A percentile compares a stretch with the other conserved stretches of the same genome.
phyloP scores from a whole-genome alignment of 2,113 vertebrate genomes.

The Epinephelus fuscoguttatus region DNA sequence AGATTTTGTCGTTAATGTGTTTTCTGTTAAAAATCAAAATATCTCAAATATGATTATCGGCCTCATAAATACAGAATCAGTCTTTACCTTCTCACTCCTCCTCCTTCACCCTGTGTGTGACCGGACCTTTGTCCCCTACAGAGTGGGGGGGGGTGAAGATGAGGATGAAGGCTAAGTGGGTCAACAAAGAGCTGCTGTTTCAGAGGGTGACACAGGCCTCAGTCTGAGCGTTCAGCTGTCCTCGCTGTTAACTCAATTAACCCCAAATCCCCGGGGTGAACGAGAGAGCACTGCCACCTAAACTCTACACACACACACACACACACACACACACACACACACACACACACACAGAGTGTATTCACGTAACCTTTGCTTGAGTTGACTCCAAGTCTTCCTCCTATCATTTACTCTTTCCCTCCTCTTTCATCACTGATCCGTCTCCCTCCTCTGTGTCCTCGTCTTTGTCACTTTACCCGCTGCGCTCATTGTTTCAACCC shows the following conservation, averaged over 20 bases:
- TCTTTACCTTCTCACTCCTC: conserved; percentile 14
- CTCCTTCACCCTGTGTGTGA: conserved; percentile 50
- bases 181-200: conserved; percentile 75
- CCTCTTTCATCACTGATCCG: no score
- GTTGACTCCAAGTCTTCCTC: not conserved
- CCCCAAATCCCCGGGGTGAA: conserved; percentile 48
- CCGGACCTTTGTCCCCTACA: conserved; percentile 18
- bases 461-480: not conserved
- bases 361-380: not conserved
- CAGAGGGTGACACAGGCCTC: conserved; percentile 42
- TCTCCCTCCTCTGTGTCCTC: not conserved
- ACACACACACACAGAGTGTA: not conserved
- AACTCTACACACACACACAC: not conserved
- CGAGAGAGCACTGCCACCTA: not conserved
- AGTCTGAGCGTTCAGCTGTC: conserved; percentile 73
- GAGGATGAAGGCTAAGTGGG: conserved; percentile 20
- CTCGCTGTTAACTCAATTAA: conserved; percentile 70
- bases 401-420: not conserved
- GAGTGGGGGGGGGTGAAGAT: not conserved
- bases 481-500: conserved; percentile 31
- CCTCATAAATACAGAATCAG: not conserved
- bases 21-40: not conserved
- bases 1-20: no score
- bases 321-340: conserved; percentile 15
- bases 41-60: not conserved